Percentiles rank a stretch among this genome's conserved stretches.
Evolutionary conservation across 2,888 invertebrate genomes (phyloP).

Genomic region (Drosophila meridionalis): DNA sequence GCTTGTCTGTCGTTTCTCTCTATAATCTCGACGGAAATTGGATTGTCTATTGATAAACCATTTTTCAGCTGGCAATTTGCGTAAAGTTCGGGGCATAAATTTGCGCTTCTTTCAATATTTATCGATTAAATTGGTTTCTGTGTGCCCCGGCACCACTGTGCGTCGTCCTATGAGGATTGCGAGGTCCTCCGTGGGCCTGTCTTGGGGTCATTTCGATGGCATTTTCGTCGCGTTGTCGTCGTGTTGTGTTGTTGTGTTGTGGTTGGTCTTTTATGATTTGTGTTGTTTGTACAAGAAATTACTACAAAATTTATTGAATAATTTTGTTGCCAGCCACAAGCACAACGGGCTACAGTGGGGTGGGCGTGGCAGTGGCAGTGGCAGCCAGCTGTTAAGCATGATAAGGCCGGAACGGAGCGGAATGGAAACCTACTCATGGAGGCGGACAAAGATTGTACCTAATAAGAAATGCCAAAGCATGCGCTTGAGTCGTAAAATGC

Average conservation of each 20-base stretch:
- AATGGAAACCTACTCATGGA: conserved; percentile 4
- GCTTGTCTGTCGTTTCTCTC: background rate
- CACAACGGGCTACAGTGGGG: conserved; percentile 7
- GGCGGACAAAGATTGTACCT: conserved; percentile 55
- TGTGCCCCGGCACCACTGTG: conserved; percentile 21
- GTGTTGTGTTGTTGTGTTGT: background rate
- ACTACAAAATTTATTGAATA: conserved; percentile 81
- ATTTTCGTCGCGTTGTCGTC: conserved; percentile 22
- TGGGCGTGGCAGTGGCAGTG: background rate
- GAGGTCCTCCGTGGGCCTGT: conserved; percentile 17
- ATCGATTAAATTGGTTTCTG: conserved; percentile 49
- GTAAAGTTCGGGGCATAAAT: conserved; percentile 40
- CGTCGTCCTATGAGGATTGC: conserved; percentile 2
- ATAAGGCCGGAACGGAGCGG: conserved; percentile 42
- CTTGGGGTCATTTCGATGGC: conserved; percentile 38
- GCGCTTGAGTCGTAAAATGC: conserved; percentile 75
- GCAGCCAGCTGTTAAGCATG: conserved; percentile 36
- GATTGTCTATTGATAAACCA: conserved; percentile 19
- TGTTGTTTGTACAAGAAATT: conserved; percentile 78
- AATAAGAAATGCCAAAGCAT: conserved; percentile 78
- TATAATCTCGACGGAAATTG: background rate
- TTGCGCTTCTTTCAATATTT: conserved; percentile 47
- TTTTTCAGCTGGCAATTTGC: conserved; percentile 46
- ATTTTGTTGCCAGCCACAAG: conserved; percentile 59
- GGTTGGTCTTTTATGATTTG: conserved; percentile 72